Evolutionary conservation across 2,113 vertebrate species (phyloP), one percentile per base, ranked within the genome.

Genomic region (Coreoperca whiteheadi): DNA sequence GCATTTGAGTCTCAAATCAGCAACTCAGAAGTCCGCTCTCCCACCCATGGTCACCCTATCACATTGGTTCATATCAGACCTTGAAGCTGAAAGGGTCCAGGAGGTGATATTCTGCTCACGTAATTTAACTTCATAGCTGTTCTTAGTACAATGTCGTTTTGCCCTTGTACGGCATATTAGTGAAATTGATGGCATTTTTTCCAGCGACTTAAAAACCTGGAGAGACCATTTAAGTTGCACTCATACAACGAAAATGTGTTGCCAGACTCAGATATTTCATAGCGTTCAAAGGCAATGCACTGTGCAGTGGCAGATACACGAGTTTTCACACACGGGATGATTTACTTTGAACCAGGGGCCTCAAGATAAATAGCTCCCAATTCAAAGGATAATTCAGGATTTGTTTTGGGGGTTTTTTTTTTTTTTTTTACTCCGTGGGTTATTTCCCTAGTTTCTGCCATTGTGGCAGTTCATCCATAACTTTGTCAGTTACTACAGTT

Each of bases 161-260:
- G 74, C 74, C 87, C 81, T 87, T 90, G 81, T 25, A 61, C 79
- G 43, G 54, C 34, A 77, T 87, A 90, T 88, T 82, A 80, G 74
- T 12, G 51, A 77, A 84, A 91, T 60, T 70, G 72, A 89, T 89
- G 72, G 69, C 25, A 66, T 79, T 85, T 79, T 60, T 54, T n/a
- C 68, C 39, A 59, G 34, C 74, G 53, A 66, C 37, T 60, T 32
- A 71, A 83, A 79, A 79, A 85, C 39, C 69, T 37, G 50, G 50
- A 72, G 25, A 73, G 50, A 34, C 63, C 64, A 84, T 84, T 85
- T 77, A 54, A 74, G 85, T 79, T 65, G 68, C 56, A 81, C 41
- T 87, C 67, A 63, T 32, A 69, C 59, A 73, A 56, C 57, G 77
- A 83, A 56, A 85, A 67, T 39, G 37, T 46, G 64, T 60, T n/a